Base-by-base conservation (phyloP, 2,113 vertebrate genomes). In the Alexandromys fortis region DNA sequence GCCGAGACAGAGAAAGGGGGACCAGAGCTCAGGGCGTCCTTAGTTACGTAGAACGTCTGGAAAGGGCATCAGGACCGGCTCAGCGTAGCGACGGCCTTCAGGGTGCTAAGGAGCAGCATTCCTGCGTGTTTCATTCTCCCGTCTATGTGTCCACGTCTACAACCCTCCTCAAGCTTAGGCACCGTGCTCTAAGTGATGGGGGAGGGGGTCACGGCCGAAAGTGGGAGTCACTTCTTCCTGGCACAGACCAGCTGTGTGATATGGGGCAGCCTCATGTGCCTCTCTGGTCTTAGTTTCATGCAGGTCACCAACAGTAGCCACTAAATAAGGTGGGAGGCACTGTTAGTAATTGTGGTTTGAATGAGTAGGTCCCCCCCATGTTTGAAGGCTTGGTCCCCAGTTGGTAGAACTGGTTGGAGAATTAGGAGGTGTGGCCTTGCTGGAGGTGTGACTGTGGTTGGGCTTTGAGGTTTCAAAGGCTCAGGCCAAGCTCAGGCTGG, bases 161-260 rank as follows among this genome's bases (percentile, higher is more conserved):
- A 58, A 81, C 22, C 49, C 78, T 24, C 35, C 33, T n/a, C 10
- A n/a, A 3, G 5, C 49, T 22, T 3, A n/a, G 22, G 12, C 52
- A 10, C 33, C 2, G 2, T 3, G 49, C 21, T 35, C 49, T 81
- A 7, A 11, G n/a, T 12, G 35, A 38, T 42, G 8, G 17, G 6
- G 1, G 1, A n/a, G 0, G 26, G 5, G 17, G 6, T 67, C 58
- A 4, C 9, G 4, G 49, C 7, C 0, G 14, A 45, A n/a, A 82
- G 16, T 28, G 14, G 1, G 6, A 17, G 8, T 68, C 67, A 8
- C 26, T n/a, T 22, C 33, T 28, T 58, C 28, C 5, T 22, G n/a
- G 38, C 17, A 14, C 33, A 21, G 14, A 7, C 61, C 70, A 42
- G 89, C 92, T 52, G 3, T 61, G 61, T 30, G 77, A 75, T 35